Evolutionary conservation across 2,113 vertebrate species (phyloP), one percentile per base, ranked within the genome.

Genomic region (Alosa alosa): DNA sequence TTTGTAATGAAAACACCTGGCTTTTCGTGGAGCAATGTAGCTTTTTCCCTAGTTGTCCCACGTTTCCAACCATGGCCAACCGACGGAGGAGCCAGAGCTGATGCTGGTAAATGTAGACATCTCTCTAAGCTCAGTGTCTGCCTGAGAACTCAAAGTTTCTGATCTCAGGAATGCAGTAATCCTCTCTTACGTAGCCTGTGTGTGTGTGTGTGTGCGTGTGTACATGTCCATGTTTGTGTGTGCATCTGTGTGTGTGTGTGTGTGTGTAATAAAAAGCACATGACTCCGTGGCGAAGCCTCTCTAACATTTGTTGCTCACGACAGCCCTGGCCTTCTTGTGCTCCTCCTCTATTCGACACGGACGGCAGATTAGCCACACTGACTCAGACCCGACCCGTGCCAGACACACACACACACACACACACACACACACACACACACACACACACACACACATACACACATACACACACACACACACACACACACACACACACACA

Each of bases 211-310:
- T 72, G 64, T 72, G 68, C 17, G 68, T 75, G 68, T 75, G 25
- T n/a, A 10, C 22, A 20, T 64, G 60, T 64, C 18, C n/a, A 20
- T 72, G 64, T 31, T 25, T 72, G 64, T 72, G 64, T 31, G 68
- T 75, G 72, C 13, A 25, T 13, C 31, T 78, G 72, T 78, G 31
- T 39, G 36, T 78, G 72, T 72, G 31, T 39, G 68, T 31, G 82
- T 18, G 83, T 31, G 82, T 18, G 83, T 75, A 88, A 90, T 87
- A 87, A 81, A 90, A 87, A 88, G 84, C 89, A 87, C 87, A 88
- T 90, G 89, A 86, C 86, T 88, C 84, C 78, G 82, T 85, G 45
- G 60, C 52, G 81, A 83, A 86, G 83, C 84, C 83, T 85, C 81
- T 57, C 81, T 75, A 88, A 84, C 84, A 84, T 60, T 84, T 85